These are phyloP conservation scores for Protobothrops flavoviridis DNA, from an alignment of 2,113 vertebrate species.

Conservation along the genomic window DNA sequence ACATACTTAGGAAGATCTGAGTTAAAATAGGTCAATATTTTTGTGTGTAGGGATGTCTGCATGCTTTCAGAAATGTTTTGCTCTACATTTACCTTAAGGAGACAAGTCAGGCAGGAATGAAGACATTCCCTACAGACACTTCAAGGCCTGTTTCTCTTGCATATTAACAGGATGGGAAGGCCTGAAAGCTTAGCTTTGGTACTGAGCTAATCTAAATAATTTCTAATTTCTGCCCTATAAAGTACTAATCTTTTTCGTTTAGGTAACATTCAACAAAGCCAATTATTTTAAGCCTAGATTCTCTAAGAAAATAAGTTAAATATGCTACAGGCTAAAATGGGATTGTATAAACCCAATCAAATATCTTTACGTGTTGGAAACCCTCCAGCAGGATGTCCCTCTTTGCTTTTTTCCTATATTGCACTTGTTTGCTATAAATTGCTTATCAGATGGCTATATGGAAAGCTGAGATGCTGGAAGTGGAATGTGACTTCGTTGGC, in stretches of 20 bases:
- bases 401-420: conserved; percentile 65
- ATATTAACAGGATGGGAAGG: conserved; percentile 57
- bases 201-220: conserved; percentile 42
- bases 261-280: conserved; percentile 3
- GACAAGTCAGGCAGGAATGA: conserved; percentile 59
- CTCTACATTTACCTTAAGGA: conserved; percentile 58
- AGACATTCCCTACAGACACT: conserved; percentile 57
- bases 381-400: conserved; percentile 66
- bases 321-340: neutral
- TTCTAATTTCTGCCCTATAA: conserved; percentile 39
- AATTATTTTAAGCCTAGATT: neutral
- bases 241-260: neutral
- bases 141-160: conserved; percentile 58
- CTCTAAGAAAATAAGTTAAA: neutral
- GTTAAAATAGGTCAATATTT: conserved; percentile 67
- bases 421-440: conserved; percentile 65
- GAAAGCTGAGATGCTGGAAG: conserved; percentile 31
- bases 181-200: conserved; percentile 39
- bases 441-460: conserved; percentile 60
- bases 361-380: conserved; percentile 39
- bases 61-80: conserved; percentile 61
- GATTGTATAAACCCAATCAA: conserved; percentile 26
- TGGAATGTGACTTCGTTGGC: conserved; percentile 9
- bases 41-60: conserved; percentile 41
- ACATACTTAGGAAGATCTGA: conserved; percentile 61